Base-by-base conservation (phyloP, 2,113 vertebrate species). In the Psittacula cyanocephala region DNA sequence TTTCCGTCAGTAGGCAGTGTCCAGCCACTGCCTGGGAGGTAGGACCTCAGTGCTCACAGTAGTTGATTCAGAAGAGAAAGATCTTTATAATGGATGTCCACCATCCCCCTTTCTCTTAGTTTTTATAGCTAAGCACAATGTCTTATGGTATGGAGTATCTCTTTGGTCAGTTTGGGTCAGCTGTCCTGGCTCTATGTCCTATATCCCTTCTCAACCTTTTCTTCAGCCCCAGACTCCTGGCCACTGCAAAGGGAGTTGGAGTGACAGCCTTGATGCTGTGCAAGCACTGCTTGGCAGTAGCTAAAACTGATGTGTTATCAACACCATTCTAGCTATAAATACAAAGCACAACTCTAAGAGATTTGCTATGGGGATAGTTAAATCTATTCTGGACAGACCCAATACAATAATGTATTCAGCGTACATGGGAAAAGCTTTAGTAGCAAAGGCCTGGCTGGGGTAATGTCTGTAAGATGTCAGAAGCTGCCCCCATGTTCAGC, bases 11-110 rank as follows among this genome's bases (percentile, higher is more conserved):
- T 35, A 59, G 20, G 57, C 57, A 59, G 35, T 24, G 33, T 59
- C 33, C 57, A 35, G 33, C 22, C 57, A 59, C 57, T 59, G 33
- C 22, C 20, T 35, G 33, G 33, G 20, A 59, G 24, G 33, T 13
- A 76, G 10, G 8, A 33, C 43, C 25, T 60, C 43, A 46, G 41
- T 23, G 22, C 0, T 0, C 3, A 4, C 23, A 37, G 33, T 8
- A 2, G 11, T 37, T 75, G 52, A 44, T 57, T 43, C 5, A 10
- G 23, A n/a, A 75, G 71, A 20, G 17, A 27, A 75, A 57, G 18
- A 28, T 14, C 55, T 46, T 78, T 25, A 49, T 15, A 39, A 39
- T 2, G 3, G 31, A 47, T 22, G 31, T 57, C 31, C 8, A 9
- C 8, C 55, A 57, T n/a, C 31, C 31, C 19, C 19, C 19, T n/a